Base-by-base conservation (phyloP, 2,113 vertebrate genomes). In the Carollia perspicillata region DNA sequence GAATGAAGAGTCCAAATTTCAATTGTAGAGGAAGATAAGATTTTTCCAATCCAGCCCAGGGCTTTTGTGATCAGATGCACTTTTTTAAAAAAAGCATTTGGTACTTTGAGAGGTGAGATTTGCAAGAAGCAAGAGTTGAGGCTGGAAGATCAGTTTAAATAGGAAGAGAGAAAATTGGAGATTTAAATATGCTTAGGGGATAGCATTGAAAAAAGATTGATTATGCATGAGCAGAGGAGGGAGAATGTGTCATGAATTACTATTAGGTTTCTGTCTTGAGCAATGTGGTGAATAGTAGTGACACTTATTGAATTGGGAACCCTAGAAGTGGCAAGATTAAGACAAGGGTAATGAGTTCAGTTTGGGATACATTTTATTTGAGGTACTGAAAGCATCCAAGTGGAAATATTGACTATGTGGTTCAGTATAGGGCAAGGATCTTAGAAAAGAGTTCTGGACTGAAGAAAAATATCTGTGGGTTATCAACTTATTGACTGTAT, bases 341-440 rank as follows among this genome's bases (percentile, higher is more conserved):
- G 14, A 84, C 26, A 49, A 83, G 33, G 58, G 14, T 94, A 89
- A 87, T 69, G 35, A 95, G 75, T 87, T 95, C 78, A 75, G 26
- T 74, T 90, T 85, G 22, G 53, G n/a, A 35, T 63, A 93, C 80
- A 44, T 93, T 94, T 93, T 94, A 71, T 68, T 88, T 91, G 44
- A 90, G 26, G 14, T 63, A 93, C 35, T 87, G 37, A 94, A 94
- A 95, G n/a, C 28, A 94, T 60, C 16, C 28, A 85, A 84, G 13
- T 78, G 51, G 75, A 96, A 93, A 85, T 91, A 84, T 47, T 85
- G 81, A 72, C 71, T 77, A 8, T 2, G 49, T 20, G 40, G 30
- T 84, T 93, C 58, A 77, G 33, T 81, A 90, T 23, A 66, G 12
- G 6, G 4, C 23, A 26, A 94, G 14, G 3, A 60, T 81, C 20